phyloP scores from a whole-genome alignment of 2,113 vertebrate genomes.

The Balaeniceps rex region DNA sequence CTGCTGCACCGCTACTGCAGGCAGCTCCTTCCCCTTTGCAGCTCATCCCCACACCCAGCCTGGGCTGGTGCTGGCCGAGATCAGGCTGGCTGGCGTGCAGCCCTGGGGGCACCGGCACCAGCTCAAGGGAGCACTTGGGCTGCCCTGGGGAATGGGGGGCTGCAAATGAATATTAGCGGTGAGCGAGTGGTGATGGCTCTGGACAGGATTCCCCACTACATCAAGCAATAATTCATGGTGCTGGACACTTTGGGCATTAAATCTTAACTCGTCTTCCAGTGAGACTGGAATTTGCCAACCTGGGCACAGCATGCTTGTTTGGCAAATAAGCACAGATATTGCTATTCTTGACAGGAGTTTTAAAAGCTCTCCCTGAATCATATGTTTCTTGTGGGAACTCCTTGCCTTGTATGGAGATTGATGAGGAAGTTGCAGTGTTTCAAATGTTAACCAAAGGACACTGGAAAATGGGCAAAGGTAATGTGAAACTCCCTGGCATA shows the following conservation, averaged over 20 bases:
- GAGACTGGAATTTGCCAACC: not conserved
- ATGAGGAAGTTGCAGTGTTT: not conserved
- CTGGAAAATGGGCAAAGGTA: not conserved
- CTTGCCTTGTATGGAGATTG: not conserved
- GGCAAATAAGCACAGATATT: not conserved
- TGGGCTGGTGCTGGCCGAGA: not conserved
- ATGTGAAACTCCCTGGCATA: not conserved
- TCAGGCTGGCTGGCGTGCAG: not conserved
- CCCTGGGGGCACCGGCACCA: not conserved
- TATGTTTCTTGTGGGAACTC: not conserved
- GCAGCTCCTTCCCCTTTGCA: not conserved
- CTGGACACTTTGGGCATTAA: not conserved
- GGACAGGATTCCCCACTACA: not conserved
- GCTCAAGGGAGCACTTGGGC: not conserved
- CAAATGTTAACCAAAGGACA: not conserved
- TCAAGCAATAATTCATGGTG: rapidly evolving
- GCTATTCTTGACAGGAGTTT: not conserved
- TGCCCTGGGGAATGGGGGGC: not conserved
- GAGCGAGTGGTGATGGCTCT: not conserved
- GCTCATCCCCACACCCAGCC: not conserved
- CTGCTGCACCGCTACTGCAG: not conserved
- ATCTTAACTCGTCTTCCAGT: not conserved
- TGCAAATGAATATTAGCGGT: rapidly evolving
- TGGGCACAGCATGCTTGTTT: not conserved
- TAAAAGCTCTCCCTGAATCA: not conserved